Base-by-base conservation (phyloP, 2,888 invertebrate genomes). In the Hofmannophila pseudospretella region DNA sequence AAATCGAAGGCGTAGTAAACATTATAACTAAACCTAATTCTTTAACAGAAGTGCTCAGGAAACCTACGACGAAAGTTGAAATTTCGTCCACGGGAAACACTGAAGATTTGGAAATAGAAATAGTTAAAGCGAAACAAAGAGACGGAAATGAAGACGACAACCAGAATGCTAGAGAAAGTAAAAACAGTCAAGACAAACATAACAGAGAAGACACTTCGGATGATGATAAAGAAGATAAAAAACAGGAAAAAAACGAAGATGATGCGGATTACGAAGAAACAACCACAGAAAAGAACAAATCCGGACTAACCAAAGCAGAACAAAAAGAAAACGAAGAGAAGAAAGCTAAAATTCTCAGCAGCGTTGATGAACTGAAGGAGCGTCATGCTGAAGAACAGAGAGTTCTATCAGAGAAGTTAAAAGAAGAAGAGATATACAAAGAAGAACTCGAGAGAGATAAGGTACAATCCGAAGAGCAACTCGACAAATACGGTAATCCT, bases 291-390 rank as follows among this genome's bases (percentile, higher is more conserved):
- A 70, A 67, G 39, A 39, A 38, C 13, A 71, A 62, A 44, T 32
- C 45, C 8, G 51, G 55, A 28, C n/a, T 47, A 10, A 38, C 42
- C 4, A 61, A 66, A 10, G 67, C 67, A 25, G 75, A 77, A 25
- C 60, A 61, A 31, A 65, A 39, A 36, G 77, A 79, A 54, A 76
- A 54, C 34, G 82, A 82, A 54, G 71, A 60, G 1, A 79, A 64
- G 39, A 84, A 84, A 50, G 63, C 70, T 2, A 67, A 61, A 38
- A 74, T 86, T 43, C 54, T 86, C 25, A 65, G 66, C 9, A 67
- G 68, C 37, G 82, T 86, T 3, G 85, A 86, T 38, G 74, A 77
- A 27, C 49, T 86, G 8, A 86, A 84, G 58, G 56, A 64, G 39
- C 64, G 80, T 10, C 86, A 86, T 39, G 73, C 67, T 8, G 49